A percentile compares a stretch with the other conserved stretches of the same genome.
These are phyloP conservation scores for Lycaena phlaeas DNA, from an alignment of 2,888 invertebrate species.

Conservation along the genomic window DNA sequence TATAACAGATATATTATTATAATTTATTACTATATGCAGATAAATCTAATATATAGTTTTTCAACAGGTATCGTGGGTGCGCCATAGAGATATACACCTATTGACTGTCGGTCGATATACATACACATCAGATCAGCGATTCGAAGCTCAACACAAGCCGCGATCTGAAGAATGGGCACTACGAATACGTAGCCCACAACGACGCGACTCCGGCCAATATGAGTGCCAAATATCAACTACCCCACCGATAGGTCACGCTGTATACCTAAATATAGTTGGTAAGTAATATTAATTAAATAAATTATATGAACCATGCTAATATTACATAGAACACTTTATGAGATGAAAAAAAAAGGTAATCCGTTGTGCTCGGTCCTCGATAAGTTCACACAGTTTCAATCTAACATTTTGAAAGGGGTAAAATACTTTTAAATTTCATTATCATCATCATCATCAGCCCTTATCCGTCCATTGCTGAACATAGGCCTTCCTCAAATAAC, in stretches of 20 bases:
- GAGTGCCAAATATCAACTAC: constrained; percentile 92
- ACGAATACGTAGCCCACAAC: constrained; percentile 75
- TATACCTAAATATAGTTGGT: constrained; percentile 86
- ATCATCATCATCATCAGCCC: no score
- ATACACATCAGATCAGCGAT: constrained; percentile 86
- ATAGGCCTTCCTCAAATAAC: no score
- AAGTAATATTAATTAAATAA: constrained; percentile 43
- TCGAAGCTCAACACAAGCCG: constrained; percentile 86
- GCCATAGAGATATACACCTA: constrained; percentile 91
- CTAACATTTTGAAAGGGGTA: no score
- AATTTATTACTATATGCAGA: no score
- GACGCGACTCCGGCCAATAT: constrained; percentile 89
- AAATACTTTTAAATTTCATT: no score
- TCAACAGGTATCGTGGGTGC: constrained; percentile 91
- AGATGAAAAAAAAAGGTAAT: no score
- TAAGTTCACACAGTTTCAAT: no score
- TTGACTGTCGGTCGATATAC: constrained; percentile 92
- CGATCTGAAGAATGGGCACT: constrained; percentile 92
- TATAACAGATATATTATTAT: no score
- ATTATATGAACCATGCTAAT: background rate
- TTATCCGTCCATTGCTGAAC: no score
- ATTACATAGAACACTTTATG: no score
- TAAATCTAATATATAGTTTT: constrained; percentile 15
- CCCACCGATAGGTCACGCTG: constrained; percentile 85
- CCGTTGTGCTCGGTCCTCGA: no score